A percentile compares a stretch with the other conserved stretches of the same genome.
These are phyloP conservation scores for Sandelia bainsii DNA, from an alignment of 2,797 vertebrate genomes.

Conservation along the genomic window DNA sequence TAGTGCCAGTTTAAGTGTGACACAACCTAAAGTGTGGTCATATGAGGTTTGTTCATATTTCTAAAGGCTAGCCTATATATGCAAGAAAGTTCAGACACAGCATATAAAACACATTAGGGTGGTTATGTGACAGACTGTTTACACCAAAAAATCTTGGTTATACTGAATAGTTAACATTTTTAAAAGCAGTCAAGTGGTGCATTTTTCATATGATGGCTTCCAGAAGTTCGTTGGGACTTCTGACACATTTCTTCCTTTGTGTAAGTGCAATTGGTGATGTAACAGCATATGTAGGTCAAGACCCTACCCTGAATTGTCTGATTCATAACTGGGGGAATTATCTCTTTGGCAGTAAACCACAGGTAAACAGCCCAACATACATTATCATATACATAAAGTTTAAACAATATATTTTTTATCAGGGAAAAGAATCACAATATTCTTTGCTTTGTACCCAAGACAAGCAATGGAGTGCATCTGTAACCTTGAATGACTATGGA, in stretches of 20 bases:
- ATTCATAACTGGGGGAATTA: constrained; percentile 31
- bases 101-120: background rate
- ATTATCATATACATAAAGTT: constrained; percentile 11
- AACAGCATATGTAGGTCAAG: constrained; percentile 71
- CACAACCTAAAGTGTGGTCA: background rate
- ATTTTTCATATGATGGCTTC: background rate
- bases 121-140: background rate
- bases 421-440: constrained; percentile 11
- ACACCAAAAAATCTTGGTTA: background rate
- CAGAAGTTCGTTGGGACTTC: constrained; percentile 13
- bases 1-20: constrained; percentile 15
- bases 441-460: background rate
- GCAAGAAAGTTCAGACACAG: background rate
- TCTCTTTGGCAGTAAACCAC: constrained; percentile 6
- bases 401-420: constrained; percentile 11
- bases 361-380: background rate
- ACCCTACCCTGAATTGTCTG: constrained; percentile 44
- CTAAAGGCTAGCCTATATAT: background rate
- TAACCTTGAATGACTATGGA: background rate
- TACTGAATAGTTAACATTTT: background rate
- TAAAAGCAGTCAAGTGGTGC: background rate
- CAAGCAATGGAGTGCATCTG: background rate
- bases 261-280: constrained; percentile 60
- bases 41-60: background rate
- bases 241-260: constrained; percentile 48